phyloP scores from a whole-genome alignment of 2,113 vertebrate genomes.

The Empidonax alnorum region DNA sequence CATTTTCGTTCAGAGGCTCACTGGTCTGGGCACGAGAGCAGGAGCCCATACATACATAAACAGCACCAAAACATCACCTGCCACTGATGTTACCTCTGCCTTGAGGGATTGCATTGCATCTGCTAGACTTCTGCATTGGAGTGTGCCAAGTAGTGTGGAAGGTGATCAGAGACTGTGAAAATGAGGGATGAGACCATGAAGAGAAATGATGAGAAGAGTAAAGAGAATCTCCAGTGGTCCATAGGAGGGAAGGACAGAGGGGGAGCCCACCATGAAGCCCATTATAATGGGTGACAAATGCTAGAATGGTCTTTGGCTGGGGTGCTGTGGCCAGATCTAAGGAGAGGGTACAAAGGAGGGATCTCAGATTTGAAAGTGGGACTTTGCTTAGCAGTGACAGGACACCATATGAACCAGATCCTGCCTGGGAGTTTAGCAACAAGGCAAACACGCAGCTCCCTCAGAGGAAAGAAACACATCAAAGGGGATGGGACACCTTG shows the following conservation, averaged over 20 bases:
- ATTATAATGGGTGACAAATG: neutral
- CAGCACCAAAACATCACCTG: neutral
- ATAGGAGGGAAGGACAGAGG: neutral
- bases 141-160: neutral
- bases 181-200: neutral
- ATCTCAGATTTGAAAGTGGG: neutral
- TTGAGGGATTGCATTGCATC: neutral
- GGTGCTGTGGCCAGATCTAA: neutral
- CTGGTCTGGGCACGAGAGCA: neutral
- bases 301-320: rapidly evolving
- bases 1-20: neutral
- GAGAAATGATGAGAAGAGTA: neutral
- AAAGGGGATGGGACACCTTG: neutral
- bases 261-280: neutral
- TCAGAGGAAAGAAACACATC: neutral
- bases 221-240: neutral
- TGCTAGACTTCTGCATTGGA: neutral
- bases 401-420: neutral
- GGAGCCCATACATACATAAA: neutral
- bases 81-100: neutral
- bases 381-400: neutral
- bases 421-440: neutral
- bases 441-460: neutral
- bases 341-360: neutral
- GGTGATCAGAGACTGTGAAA: neutral